Evolutionary conservation across 2,113 vertebrate species (phyloP).

Genomic region (Chauna torquata): DNA sequence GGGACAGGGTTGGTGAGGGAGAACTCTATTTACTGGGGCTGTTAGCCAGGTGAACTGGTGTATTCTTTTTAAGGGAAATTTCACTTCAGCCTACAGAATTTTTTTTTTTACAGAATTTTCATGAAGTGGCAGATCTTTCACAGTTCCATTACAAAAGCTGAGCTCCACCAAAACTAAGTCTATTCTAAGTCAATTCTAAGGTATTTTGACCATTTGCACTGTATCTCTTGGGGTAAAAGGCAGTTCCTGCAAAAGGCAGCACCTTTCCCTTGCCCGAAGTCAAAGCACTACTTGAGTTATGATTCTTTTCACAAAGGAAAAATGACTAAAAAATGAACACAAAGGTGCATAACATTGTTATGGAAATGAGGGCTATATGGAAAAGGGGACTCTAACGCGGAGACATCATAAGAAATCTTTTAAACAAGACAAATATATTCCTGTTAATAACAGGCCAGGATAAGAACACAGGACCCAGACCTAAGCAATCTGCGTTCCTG

Average conservation of each 20-base stretch:
- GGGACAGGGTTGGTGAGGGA: neutral
- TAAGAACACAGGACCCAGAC: neutral
- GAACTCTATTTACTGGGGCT: neutral
- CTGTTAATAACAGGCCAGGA: neutral
- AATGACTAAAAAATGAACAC: neutral
- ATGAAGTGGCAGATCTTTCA: neutral
- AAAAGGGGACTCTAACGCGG: neutral
- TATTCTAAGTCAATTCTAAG: neutral
- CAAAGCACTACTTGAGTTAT: neutral
- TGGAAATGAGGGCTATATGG: neutral
- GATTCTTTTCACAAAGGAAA: neutral
- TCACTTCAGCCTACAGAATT: neutral
- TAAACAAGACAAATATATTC: neutral
- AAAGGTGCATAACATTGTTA: neutral
- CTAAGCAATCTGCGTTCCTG: neutral
- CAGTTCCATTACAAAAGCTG: neutral
- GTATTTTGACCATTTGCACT: neutral
- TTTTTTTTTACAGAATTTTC: neutral
- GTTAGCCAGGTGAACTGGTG: neutral
- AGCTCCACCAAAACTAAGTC: neutral
- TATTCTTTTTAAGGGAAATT: neutral
- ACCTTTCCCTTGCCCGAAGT: neutral
- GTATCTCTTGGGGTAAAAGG: neutral
- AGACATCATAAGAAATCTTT: rapidly evolving
- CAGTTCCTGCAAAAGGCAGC: neutral